Evolutionary conservation across 2,113 vertebrate species (phyloP).

Genomic region (Catharus bicknelli): DNA sequence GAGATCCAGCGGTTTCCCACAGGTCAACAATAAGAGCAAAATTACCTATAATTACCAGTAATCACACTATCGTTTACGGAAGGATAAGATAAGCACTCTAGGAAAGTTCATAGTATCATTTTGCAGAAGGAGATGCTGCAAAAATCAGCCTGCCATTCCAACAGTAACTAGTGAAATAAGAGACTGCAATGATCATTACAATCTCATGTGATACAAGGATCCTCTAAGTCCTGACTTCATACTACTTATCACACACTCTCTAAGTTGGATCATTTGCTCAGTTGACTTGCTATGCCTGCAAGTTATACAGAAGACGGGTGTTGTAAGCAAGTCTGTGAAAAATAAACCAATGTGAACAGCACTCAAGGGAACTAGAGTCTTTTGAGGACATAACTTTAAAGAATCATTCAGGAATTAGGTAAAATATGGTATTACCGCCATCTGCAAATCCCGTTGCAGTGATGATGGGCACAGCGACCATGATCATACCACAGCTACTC

Average conservation of each 20-base stretch:
- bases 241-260: not conserved
- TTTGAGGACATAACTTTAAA: not conserved
- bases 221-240: not conserved
- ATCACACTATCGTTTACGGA: not conserved
- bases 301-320: not conserved
- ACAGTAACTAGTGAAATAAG: not conserved
- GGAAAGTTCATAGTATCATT: not conserved
- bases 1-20: not conserved
- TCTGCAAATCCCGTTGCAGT: conserved; percentile 95
- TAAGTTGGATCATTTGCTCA: not conserved
- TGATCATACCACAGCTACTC: conserved; percentile 93
- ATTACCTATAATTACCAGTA: not conserved
- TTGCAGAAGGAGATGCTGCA: not conserved
- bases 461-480: conserved; percentile 99
- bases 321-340: not conserved
- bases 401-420: conserved; percentile 1
- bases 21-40: not conserved
- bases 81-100: not conserved
- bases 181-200: not conserved
- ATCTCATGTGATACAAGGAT: not conserved
- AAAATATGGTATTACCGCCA: conserved; percentile 79
- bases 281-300: not conserved
- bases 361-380: not conserved
- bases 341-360: not conserved
- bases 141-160: not conserved